Percentiles rank a stretch among this genome's conserved stretches.
phyloP scores from a whole-genome alignment of 1,140 invertebrate genomes.

The Agrilus planipennis region DNA sequence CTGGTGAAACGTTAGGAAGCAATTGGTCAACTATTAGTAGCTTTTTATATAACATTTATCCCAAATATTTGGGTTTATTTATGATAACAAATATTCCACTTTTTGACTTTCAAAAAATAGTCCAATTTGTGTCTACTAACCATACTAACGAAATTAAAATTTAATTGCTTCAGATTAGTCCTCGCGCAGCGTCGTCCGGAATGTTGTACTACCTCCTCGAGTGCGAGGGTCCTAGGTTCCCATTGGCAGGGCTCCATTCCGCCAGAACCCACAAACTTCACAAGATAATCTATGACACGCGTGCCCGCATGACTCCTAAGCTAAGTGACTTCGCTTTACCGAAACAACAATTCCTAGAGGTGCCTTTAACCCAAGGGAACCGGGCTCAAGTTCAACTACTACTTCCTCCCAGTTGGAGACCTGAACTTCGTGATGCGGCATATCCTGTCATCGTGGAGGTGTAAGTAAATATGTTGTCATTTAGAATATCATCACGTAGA shows the following conservation, averaged over 20 bases:
- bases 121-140: no score
- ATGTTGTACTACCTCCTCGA: slow-evolving; percentile 62
- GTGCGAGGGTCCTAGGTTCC: slow-evolving; percentile 67
- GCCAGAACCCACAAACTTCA: slow-evolving; percentile 56
- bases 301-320: slow-evolving; percentile 47
- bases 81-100: no score
- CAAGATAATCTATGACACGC: slow-evolving; percentile 61
- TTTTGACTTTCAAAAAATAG: no score
- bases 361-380: slow-evolving; percentile 63
- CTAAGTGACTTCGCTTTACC: slow-evolving; percentile 61
- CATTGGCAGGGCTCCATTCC: slow-evolving; percentile 63
- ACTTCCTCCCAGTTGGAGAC: slow-evolving; percentile 71
- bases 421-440: slow-evolving; percentile 69
- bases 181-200: slow-evolving; percentile 23
- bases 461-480: slow-evolving; percentile 35
- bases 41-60: no score
- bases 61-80: no score
- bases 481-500: no score
- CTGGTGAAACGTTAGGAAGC: no score
- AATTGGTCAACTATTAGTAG: no score
- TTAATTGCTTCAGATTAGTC: slow-evolving; percentile 21
- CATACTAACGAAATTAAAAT: no score
- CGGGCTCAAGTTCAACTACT: slow-evolving; percentile 65
- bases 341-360: slow-evolving; percentile 60
- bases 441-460: slow-evolving; percentile 77